Evolutionary conservation across 2,113 vertebrate genomes (phyloP), one percentile per base, ranked within the genome.

Genomic region (pig (Sus scrofa)): DNA sequence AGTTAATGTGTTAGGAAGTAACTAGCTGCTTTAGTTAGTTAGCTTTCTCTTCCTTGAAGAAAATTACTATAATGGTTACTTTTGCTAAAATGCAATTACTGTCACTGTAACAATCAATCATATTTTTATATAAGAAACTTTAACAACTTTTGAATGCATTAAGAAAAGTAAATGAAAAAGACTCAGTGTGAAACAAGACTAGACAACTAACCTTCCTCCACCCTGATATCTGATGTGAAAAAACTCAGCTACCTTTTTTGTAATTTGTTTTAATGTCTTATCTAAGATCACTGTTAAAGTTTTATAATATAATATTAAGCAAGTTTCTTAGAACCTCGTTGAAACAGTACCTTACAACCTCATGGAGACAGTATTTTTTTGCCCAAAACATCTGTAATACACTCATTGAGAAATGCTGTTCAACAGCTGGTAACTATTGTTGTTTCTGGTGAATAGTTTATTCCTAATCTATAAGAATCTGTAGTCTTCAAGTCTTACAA

Each of bases 61-160:
- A 99, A 99, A 99, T 98, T 98, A 98, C 97, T 98, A 98, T 99
- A 99, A 99, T 99, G 98, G 98, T 98, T 99, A 98, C 98, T 99
- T 99, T 98, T 98, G 98, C 98, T 98, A 97, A 98, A 99, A 99
- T 98, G 98, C 98, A 99, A 99, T 99, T 99, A 99, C 98, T 99
- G 98, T 98, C 99, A 99, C 96, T 98, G 96, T 98, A 98, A 99
- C 98, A 98, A 98, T 99, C 98, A 99, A 99, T 98, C 99, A 99
- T 97, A 98, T 98, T 98, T 98, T 97, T 92, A 96, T 95, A 97
- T 97, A 98, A 98, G 98, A 98, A 98, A 97, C 92, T 98, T 98
- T 97, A 98, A 97, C 97, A 98, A 92, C 91, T 98, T 98, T 95
- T 98, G 98, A 98, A 98, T 95, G 96, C 97, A 98, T 98, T 98